A percentile compares a stretch with the other conserved stretches of the same genome.
Evolutionary conservation across 2,113 vertebrate species (phyloP).

Genomic region (Tragelaphus scriptus): DNA sequence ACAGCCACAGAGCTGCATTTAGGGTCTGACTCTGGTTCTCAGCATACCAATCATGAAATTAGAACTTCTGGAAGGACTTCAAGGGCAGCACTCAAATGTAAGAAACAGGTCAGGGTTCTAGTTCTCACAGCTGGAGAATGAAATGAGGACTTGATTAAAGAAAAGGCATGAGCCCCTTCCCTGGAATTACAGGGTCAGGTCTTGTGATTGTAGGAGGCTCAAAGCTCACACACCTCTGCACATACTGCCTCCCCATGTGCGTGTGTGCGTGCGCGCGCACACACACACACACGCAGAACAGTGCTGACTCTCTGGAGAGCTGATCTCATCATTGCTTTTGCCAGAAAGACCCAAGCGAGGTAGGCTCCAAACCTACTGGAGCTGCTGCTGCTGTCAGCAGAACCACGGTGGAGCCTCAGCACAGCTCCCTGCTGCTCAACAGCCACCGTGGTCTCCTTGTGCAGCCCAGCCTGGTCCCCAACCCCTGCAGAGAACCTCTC

Average conservation of each 20-base stretch:
- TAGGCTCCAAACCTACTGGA: slow-evolving; percentile 33
- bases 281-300: background rate
- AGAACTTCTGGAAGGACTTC: background rate
- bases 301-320: slow-evolving; percentile 11
- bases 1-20: background rate
- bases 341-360: background rate
- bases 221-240: background rate
- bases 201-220: background rate
- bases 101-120: background rate
- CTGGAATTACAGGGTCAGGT: background rate
- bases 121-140: background rate
- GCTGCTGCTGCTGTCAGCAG: background rate
- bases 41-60: background rate
- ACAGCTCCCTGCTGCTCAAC: background rate
- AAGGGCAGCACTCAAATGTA: background rate
- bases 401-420: slow-evolving; percentile 5
- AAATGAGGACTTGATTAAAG: background rate
- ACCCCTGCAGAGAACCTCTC: background rate
- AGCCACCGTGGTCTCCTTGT: slow-evolving; percentile 22
- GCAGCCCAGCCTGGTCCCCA: slow-evolving; percentile 34
- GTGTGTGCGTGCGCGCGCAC: background rate
- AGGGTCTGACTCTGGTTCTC: background rate
- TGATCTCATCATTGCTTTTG: background rate
- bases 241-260: background rate
- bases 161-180: background rate